Base-by-base conservation (phyloP, 2,113 vertebrate species). In the Morone chrysops region DNA sequence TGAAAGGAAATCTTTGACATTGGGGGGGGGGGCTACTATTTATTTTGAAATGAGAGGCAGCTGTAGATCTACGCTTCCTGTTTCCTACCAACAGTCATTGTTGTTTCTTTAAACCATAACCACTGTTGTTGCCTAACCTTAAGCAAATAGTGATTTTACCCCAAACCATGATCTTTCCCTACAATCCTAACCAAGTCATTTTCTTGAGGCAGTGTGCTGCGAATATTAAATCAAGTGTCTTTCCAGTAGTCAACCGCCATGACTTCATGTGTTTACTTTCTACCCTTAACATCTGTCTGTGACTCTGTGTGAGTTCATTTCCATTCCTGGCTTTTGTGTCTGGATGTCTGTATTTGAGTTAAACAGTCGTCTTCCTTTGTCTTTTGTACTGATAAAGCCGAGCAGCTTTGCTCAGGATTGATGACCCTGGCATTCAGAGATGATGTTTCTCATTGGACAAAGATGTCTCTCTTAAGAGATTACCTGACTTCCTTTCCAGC, bases 221-320 rank as follows among this genome's bases (percentile, higher is more conserved):
- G 6, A 57, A 18, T 36, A 65, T 65, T 71, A 47, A 56, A 45
- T 43, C 22, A 22, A 59, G 41, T 20, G 51, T 22, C 59, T 5
- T 71, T 76, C 60, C 41, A 66, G 7, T 11, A 69, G 63, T 54
- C 0, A 74, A 40, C 48, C 81, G 59, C 43, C 51, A 68, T 85
- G 80, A 90, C 75, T 81, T 82, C 82, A 87, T 81, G 57, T 74
- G 51, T 86, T 89, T 81, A 81, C 67, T 87, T 67, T 72, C 76
- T 61, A 18, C 62, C 41, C 17, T 17, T 16, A 76, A 61, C 71
- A 76, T 79, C 76, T 68, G 61, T 66, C 38, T 60, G 66, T 51
- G 16, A 50, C 40, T 22, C 43, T 70, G n/a, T 62, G 57, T 54
- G n/a, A 69, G 57, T 54, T 81, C 5, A 36, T 70, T 86, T 66